A percentile compares a stretch with the other conserved stretches of the same genome.
phyloP scores from a whole-genome alignment of 2,797 vertebrate genomes.

The Muscicapa comitata region DNA sequence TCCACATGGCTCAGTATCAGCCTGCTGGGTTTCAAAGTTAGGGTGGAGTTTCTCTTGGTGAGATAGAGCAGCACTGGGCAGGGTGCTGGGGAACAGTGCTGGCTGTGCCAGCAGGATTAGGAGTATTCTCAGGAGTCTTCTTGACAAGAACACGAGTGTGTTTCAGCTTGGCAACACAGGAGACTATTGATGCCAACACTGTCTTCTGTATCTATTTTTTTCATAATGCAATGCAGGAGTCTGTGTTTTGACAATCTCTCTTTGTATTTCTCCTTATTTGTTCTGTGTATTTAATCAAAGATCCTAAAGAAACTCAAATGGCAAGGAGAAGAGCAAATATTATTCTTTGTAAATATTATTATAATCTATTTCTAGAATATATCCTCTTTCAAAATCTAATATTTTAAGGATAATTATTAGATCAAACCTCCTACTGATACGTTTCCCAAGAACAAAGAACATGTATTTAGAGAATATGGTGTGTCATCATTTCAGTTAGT shows the following conservation, averaged over 20 bases:
- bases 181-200: background rate
- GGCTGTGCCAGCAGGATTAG: background rate
- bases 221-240: background rate
- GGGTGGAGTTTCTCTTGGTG: background rate
- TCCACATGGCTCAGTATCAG: background rate
- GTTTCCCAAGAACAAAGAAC: constrained; percentile 11
- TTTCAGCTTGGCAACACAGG: constrained; percentile 18
- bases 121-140: background rate
- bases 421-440: background rate
- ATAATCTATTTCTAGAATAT: background rate
- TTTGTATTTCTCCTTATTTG: constrained; percentile 15
- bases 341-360: background rate
- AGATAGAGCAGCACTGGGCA: background rate
- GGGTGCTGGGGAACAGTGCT: background rate
- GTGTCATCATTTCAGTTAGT: constrained; percentile 15
- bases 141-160: background rate
- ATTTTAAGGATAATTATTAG: constrained; percentile 17
- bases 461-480: constrained; percentile 19
- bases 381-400: background rate
- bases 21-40: background rate
- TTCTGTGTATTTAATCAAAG: background rate
- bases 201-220: background rate
- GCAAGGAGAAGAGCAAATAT: background rate
- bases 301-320: background rate
- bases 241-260: constrained; percentile 12